Evolutionary conservation across 2,113 vertebrate genomes (phyloP).

Genomic region (Xiphophorus maculatus): DNA sequence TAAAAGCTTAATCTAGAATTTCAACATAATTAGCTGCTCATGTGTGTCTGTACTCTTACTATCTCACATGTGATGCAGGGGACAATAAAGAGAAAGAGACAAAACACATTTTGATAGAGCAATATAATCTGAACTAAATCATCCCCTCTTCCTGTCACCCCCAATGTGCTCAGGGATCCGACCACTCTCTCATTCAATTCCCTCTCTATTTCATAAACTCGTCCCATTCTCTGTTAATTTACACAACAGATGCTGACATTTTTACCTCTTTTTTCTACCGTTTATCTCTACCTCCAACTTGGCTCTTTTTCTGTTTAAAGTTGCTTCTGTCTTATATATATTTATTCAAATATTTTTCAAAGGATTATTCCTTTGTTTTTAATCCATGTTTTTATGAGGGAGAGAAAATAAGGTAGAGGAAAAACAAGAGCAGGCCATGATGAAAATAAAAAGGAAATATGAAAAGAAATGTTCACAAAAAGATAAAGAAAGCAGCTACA

Average conservation of each 20-base stretch:
- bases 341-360: neutral
- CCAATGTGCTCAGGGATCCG: conserved; percentile 67
- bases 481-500: too few relatives aligned
- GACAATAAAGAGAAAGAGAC: too few relatives aligned
- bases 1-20: neutral
- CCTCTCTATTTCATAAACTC: conserved; percentile 39
- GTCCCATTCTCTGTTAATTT: conserved; percentile 65
- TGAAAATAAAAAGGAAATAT: too few relatives aligned
- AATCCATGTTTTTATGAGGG: too few relatives aligned
- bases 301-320: too few relatives aligned
- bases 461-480: too few relatives aligned
- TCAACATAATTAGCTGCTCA: neutral
- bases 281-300: neutral
- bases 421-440: neutral
- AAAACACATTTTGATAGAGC: conserved; percentile 55
- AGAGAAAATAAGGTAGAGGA: neutral
- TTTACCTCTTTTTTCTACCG: neutral
- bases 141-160: conserved; percentile 76
- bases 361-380: too few relatives aligned
- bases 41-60: too few relatives aligned
- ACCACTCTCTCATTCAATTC: conserved; percentile 11
- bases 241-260: conserved; percentile 82
- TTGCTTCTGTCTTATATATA: neutral
- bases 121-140: conserved; percentile 88
- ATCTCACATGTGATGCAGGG: too few relatives aligned